These are phyloP conservation scores for Oryctes rhinoceros DNA, from an alignment of 1,140 invertebrate species.

Conservation along the genomic window DNA sequence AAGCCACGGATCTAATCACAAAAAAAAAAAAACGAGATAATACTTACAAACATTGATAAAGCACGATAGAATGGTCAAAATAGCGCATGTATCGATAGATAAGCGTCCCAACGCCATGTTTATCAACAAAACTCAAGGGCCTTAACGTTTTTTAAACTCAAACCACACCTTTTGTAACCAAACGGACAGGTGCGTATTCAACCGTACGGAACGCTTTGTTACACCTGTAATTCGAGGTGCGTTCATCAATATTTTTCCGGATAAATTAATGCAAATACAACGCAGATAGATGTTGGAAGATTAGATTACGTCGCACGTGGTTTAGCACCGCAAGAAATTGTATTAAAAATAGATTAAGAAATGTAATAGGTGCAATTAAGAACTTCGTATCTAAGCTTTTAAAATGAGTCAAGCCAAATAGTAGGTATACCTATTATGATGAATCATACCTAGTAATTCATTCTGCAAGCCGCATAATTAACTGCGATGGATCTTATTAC, in stretches of 20 bases:
- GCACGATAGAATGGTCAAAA: constrained; percentile 6
- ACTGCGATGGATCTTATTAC: neutral
- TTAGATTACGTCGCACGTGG: neutral
- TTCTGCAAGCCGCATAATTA: neutral
- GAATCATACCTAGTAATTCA: neutral
- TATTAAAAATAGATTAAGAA: too few relatives aligned
- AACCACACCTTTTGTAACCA: constrained; percentile 19
- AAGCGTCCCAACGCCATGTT: constrained; percentile 29
- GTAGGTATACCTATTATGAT: neutral
- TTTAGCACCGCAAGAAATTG: too few relatives aligned
- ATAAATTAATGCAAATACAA: too few relatives aligned
- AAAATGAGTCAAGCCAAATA: too few relatives aligned
- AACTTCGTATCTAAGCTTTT: too few relatives aligned
- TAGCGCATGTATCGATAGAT: neutral
- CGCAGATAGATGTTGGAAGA: neutral
- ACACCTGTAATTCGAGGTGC: constrained; percentile 17
- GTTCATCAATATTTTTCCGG: constrained; percentile 3
- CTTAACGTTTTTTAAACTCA: constrained; percentile 17
- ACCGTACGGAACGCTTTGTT: constrained; percentile 5
- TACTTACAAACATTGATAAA: constrained; percentile 7
- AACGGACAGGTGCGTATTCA: constrained; percentile 26
- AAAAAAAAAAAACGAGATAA: neutral
- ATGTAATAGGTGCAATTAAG: too few relatives aligned
- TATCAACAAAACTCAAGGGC: neutral
- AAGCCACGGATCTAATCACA: neutral